Percentiles rank a stretch among this genome's conserved stretches.
phyloP scores from a whole-genome alignment of 2,113 vertebrate species.

The Mystacornis crossleyi region DNA sequence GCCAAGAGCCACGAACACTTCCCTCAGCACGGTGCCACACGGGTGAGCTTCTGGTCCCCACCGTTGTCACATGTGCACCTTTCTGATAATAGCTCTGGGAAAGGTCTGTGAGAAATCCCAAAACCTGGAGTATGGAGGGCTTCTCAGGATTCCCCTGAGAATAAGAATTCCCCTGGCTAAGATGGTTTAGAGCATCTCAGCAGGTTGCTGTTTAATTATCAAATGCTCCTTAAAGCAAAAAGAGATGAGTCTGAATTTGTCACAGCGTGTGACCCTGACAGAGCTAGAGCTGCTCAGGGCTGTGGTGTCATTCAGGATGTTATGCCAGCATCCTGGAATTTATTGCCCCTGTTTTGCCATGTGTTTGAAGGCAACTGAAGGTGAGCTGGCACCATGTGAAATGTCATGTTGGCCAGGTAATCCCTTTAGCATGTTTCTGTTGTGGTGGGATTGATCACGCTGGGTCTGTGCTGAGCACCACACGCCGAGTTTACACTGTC shows the following conservation, averaged over 20 bases:
- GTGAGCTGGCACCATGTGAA: background rate
- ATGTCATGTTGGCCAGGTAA: background rate
- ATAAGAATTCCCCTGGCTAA: too few species aligned
- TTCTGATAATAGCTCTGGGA: background rate
- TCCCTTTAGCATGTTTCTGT: background rate
- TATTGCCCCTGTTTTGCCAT: background rate
- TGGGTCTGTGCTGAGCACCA: background rate
- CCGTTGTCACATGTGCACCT: accelerated
- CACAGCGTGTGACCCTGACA: background rate
- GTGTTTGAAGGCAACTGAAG: background rate
- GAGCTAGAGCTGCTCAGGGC: background rate
- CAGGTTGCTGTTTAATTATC: background rate
- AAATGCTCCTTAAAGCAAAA: background rate
- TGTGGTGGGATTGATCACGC: background rate
- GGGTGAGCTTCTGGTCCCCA: background rate
- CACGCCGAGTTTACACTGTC: background rate
- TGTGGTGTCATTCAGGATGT: background rate
- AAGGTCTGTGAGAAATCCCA: background rate
- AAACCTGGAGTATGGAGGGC: background rate
- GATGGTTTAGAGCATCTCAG: background rate
- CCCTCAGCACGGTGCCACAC: accelerated
- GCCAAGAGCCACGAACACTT: background rate
- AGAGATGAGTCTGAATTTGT: background rate
- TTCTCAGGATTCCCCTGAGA: background rate
- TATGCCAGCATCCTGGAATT: background rate